phyloP scores from a whole-genome alignment of 2,888 invertebrate genomes.

The Andrena haemorrhoa region DNA sequence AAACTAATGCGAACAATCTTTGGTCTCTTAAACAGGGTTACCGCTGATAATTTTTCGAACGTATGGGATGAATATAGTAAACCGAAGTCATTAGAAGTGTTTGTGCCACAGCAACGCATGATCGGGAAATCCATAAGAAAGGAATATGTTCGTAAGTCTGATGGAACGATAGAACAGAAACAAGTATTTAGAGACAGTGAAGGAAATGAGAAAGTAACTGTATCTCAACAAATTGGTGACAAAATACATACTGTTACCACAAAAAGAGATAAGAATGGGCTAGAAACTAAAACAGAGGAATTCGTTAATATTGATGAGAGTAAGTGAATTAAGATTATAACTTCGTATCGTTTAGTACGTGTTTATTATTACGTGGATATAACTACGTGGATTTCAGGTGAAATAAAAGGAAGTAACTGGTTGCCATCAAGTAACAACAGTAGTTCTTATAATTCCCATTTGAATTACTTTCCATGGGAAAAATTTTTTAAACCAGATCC shows the following conservation, averaged over 20 bases:
- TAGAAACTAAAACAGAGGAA: constrained; percentile 79
- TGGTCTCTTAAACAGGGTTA: constrained; percentile 69
- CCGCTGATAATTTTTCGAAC: constrained; percentile 73
- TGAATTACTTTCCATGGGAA: constrained; percentile 76
- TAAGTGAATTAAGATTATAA: constrained; percentile 60
- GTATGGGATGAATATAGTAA: constrained; percentile 75
- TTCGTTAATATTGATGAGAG: constrained; percentile 80
- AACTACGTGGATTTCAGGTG: constrained; percentile 70
- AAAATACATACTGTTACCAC: constrained; percentile 79
- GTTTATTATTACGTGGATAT: neutral
- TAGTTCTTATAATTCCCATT: constrained; percentile 2
- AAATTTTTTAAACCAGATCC: constrained; percentile 80
- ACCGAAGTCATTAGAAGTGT: constrained; percentile 38
- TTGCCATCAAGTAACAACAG: constrained; percentile 20
- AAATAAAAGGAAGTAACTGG: constrained; percentile 72
- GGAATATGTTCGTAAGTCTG: constrained; percentile 86
- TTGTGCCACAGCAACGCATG: constrained; percentile 73
- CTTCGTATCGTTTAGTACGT: neutral
- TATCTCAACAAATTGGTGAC: constrained; percentile 84
- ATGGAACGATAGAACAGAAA: constrained; percentile 87
- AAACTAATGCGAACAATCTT: constrained; percentile 1
- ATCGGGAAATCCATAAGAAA: constrained; percentile 86
- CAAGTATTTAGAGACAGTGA: constrained; percentile 86
- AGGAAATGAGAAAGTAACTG: constrained; percentile 87
- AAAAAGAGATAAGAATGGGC: constrained; percentile 78